Conservation (phyloP, 2,797 vertebrate species). For the Phaenicophaeus curvirostris region DNA sequence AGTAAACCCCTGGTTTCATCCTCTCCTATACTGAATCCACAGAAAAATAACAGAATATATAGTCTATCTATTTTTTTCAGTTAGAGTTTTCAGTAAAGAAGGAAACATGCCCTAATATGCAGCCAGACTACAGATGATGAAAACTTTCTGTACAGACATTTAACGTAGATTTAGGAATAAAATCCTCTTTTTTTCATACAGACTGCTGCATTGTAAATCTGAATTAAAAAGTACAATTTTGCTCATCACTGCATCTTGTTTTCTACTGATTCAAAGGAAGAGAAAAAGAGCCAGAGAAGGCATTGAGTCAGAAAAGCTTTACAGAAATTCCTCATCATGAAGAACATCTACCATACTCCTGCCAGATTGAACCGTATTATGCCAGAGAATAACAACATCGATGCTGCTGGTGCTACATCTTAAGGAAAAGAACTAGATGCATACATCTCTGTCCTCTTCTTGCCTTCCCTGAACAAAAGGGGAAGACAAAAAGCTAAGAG, state of each 20-base stretch:
- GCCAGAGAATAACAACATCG: neutral
- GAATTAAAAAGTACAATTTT: neutral
- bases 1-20: neutral
- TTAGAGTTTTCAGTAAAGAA: neutral
- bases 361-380: neutral
- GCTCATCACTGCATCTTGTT: neutral
- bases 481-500: neutral
- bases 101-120: neutral
- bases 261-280: neutral
- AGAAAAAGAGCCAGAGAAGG: neutral
- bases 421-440: neutral
- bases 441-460: neutral
- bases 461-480: neutral
- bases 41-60: neutral
- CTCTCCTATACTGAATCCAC: neutral
- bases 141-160: neutral
- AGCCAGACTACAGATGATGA: neutral
- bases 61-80: neutral
- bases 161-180: neutral
- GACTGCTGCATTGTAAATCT: neutral
- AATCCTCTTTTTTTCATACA: neutral
- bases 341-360: neutral
- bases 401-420: neutral
- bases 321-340: neutral
- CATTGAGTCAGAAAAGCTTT: neutral